phyloP scores from a whole-genome alignment of 1,140 invertebrate species.

The Aphaenogaster floridana region DNA sequence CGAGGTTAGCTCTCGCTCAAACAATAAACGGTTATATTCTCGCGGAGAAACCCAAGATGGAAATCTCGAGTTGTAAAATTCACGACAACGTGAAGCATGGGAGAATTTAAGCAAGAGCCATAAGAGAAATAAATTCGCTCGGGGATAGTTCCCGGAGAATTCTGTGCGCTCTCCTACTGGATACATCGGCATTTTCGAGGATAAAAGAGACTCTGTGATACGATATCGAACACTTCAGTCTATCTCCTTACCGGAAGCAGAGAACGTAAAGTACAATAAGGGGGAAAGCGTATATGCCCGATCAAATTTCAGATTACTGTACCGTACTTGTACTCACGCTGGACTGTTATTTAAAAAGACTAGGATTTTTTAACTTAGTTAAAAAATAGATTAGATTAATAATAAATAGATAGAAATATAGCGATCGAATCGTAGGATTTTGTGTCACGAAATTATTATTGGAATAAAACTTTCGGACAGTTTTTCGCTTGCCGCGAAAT shows the following conservation, averaged over 20 bases:
- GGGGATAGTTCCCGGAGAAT: conserved; percentile 31
- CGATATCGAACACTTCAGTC: conserved; percentile 55
- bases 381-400: neutral
- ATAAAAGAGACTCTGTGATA: conserved; percentile 45
- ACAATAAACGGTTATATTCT: neutral
- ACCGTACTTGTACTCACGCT: neutral
- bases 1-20: neutral
- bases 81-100: conserved; percentile 21
- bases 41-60: neutral
- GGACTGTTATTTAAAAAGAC: conserved; percentile 8
- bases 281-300: neutral
- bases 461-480: neutral
- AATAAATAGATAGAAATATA: neutral
- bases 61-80: conserved; percentile 20
- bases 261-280: conserved; percentile 27
- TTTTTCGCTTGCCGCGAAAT: neutral
- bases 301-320: conserved; percentile 45
- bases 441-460: neutral
- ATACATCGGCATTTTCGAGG: conserved; percentile 45
- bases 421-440: neutral
- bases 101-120: conserved; percentile 27
- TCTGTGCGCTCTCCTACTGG: conserved; percentile 11
- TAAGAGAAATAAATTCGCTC: conserved; percentile 45
- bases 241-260: conserved; percentile 51
- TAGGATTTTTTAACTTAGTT: neutral